A percentile compares a stretch with the other conserved stretches of the same genome.
Conservation (phyloP, 2,888 invertebrate species). For the Asteroscopus sphinx region DNA sequence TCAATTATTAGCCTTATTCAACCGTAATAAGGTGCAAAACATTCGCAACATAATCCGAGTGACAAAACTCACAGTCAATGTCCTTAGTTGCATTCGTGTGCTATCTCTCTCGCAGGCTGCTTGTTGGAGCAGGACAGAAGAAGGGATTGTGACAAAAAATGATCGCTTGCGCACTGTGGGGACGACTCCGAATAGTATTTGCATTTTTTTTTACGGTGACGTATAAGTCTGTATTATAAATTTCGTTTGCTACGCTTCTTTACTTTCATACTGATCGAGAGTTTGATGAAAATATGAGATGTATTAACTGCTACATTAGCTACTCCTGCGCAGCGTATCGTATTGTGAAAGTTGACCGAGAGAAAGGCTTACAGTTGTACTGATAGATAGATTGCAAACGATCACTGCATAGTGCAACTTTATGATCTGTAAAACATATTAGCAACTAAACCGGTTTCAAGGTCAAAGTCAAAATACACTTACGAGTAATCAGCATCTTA, state of each 20-base stretch:
- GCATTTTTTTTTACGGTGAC: constrained; percentile 49
- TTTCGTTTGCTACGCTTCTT: constrained; percentile 1
- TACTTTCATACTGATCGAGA: not conserved
- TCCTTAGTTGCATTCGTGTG: constrained; percentile 49
- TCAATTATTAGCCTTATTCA: constrained; percentile 35
- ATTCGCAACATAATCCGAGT: constrained; percentile 2
- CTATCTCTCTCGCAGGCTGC: constrained; percentile 37
- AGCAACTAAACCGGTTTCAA: constrained; percentile 25
- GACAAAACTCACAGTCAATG: constrained; percentile 50
- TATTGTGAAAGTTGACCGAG: constrained; percentile 30
- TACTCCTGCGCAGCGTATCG: constrained; percentile 9
- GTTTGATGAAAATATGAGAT: not conserved
- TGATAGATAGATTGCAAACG: constrained; percentile 12
- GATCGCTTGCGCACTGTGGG: constrained; percentile 54
- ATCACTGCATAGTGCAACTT: constrained; percentile 7
- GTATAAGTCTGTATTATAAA: constrained; percentile 36
- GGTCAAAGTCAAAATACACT: constrained; percentile 13
- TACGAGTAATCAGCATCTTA: not conserved
- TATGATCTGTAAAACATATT: not conserved
- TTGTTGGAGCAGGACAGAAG: constrained; percentile 25
- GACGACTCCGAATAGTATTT: constrained; percentile 40
- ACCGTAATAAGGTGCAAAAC: constrained; percentile 27
- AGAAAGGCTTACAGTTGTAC: constrained; percentile 33
- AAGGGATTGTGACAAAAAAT: constrained; percentile 55
- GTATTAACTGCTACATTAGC: not conserved